A percentile compares a stretch with the other conserved stretches of the same genome.
Evolutionary conservation across 2,113 vertebrate species (phyloP).

Genomic region (Tragelaphus imberbis): DNA sequence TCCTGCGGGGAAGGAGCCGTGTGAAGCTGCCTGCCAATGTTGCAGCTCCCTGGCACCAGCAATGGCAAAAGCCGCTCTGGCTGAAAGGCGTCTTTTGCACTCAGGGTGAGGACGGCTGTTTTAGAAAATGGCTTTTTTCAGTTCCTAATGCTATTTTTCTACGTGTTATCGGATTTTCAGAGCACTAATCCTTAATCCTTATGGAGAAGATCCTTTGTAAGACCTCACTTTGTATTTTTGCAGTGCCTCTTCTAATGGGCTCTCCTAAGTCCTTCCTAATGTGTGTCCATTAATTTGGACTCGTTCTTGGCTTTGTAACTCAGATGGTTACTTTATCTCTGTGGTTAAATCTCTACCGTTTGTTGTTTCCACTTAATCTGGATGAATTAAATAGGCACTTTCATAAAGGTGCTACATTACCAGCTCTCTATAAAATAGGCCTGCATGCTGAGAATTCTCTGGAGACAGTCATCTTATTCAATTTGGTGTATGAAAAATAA

Average conservation of each 20-base stretch:
- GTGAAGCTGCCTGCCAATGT: constrained; percentile 15
- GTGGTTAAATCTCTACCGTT: constrained; percentile 20
- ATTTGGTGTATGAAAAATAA: not conserved
- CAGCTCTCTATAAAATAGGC: not conserved
- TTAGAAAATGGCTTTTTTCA: constrained; percentile 12
- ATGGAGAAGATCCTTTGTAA: not conserved
- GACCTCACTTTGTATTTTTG: not conserved
- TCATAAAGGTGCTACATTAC: constrained; percentile 8
- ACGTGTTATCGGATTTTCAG: not conserved
- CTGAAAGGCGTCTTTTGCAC: constrained; percentile 36
- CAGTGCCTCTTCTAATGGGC: not conserved
- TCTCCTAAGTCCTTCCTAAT: not conserved
- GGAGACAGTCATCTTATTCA: not conserved
- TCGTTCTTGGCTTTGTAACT: constrained; percentile 37
- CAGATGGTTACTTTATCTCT: constrained; percentile 32
- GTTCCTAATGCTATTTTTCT: not conserved
- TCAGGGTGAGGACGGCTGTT: not conserved
- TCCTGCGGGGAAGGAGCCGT: not conserved
- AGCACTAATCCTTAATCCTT: constrained; percentile 25
- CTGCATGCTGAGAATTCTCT: not conserved
- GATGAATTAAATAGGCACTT: constrained; percentile 36
- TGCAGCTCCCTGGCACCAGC: constrained; percentile 36
- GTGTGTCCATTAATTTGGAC: not conserved
- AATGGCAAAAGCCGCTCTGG: constrained; percentile 3
- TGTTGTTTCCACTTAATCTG: constrained; percentile 28